Conservation (phyloP, 2,797 vertebrate genomes). For the Acomys russatus region DNA sequence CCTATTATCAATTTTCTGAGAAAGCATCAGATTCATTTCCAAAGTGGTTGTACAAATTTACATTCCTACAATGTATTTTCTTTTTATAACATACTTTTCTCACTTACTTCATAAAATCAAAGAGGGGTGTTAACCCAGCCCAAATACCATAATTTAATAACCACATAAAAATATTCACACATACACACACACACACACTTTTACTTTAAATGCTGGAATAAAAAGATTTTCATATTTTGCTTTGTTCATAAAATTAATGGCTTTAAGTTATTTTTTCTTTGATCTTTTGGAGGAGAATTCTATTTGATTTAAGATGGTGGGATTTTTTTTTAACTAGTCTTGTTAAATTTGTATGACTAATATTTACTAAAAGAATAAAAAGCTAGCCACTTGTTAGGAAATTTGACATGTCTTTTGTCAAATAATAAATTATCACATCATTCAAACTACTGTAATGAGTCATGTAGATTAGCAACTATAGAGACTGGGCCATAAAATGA, state of each 20-base stretch:
- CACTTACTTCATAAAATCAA: constrained; percentile 53
- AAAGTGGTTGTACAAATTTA: too few relatives aligned
- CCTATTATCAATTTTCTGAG: too few relatives aligned
- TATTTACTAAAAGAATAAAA: constrained; percentile 20
- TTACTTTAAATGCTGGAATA: neutral
- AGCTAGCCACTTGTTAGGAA: neutral
- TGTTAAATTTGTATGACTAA: constrained; percentile 20
- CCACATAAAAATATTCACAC: neutral
- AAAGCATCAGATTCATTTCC: too few relatives aligned
- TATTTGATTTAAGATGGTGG: constrained; percentile 1
- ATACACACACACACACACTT: neutral
- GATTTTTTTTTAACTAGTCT: constrained; percentile 1
- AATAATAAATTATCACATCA: constrained; percentile 6
- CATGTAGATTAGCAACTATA: constrained; percentile 19
- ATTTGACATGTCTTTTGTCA: constrained; percentile 48
- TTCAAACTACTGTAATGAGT: neutral
- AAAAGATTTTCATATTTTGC: neutral
- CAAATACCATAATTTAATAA: constrained; percentile 42
- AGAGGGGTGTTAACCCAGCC: neutral
- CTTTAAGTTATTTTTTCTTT: constrained; percentile 63
- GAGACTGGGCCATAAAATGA: neutral
- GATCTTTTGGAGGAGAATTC: constrained; percentile 1
- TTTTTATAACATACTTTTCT: constrained; percentile 44
- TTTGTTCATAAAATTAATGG: constrained; percentile 35
- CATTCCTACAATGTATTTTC: constrained; percentile 43